These are phyloP conservation scores for Lutjanus campechanus DNA, from an alignment of 2,797 vertebrate species.

Conservation along the genomic window DNA sequence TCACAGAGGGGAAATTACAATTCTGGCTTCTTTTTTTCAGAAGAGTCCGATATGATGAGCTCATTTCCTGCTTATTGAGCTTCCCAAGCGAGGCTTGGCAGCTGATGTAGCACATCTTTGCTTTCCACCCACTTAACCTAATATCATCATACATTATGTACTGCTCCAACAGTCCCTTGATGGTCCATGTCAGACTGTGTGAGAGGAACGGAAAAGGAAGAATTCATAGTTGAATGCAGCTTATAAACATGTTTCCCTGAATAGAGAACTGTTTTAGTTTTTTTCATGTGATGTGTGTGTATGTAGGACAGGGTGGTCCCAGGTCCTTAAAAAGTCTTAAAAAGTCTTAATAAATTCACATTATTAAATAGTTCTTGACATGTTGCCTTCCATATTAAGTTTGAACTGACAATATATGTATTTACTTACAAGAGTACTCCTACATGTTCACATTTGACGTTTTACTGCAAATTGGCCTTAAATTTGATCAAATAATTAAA, in stretches of 20 bases:
- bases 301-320: neutral
- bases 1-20: constrained; percentile 22
- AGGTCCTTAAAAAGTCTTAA: too few species aligned
- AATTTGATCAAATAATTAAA: too few species aligned
- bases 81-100: constrained; percentile 53
- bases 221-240: constrained; percentile 6
- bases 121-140: constrained; percentile 67
- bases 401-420: too few species aligned
- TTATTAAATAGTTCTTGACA: too few species aligned
- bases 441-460: too few species aligned
- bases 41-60: constrained; percentile 52
- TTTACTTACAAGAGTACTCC: too few species aligned
- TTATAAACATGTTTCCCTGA: constrained; percentile 3
- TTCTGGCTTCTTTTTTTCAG: constrained; percentile 6
- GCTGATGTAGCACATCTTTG: constrained; percentile 57
- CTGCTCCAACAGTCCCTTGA: constrained; percentile 16
- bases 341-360: too few species aligned
- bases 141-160: constrained; percentile 78
- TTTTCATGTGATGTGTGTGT: neutral
- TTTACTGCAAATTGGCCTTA: too few species aligned
- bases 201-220: constrained; percentile 4
- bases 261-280: neutral
- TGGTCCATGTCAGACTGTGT: constrained; percentile 22
- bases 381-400: too few species aligned
- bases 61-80: constrained; percentile 74